Base-by-base conservation (phyloP, 1,140 invertebrate species). In the Conus betulinus region DNA sequence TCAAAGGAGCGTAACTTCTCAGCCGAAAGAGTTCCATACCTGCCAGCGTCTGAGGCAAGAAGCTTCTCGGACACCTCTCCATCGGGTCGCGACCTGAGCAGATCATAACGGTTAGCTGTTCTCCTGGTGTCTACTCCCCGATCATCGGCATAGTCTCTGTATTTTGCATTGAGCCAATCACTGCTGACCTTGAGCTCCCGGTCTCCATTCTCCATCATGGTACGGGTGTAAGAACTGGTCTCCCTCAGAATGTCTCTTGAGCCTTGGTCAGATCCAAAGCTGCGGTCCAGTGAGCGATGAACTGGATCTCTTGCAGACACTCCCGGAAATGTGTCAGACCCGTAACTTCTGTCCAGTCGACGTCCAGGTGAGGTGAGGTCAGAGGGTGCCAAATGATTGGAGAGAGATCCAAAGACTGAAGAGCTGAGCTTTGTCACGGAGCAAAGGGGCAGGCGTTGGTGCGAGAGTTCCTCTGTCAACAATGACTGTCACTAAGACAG, bases 41-140 rank as follows among this genome's bases (percentile, higher is more conserved):
- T 79, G 13, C 25, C 74, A 79, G 39, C 74, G 53, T 78, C 53
- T 5, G 74, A 55, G 20, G 71, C 71, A 39, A 79, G 74, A 17
- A 88, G 3, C 51, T 87, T 88, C n/a, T 90, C 90, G n/a, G 90
- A 89, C n/a, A 91, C 89, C 39, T 90, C 91, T 25, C 92, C 92
- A 89, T 93, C 92, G 1, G 92, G 92, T 55, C 85, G 89, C 39
- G 90, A 90, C 51, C 92, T 90, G 15, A 88, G 76, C 25, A 83
- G 17, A 27, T 83, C 81, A 39, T 81, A 88, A 27, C 76, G 39
- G 55, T 78, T 67, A 7, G 87, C 78, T 4, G 81, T 74, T 87
- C 85, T 87, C 52, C 71, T 23, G 27, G 25, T 52, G 23, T 87
- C 71, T 3, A 27, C 4, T 20, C n/a, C 60, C 7, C 20, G 51